These are phyloP conservation scores for Amphipoea lucens DNA, from an alignment of 2,888 invertebrate genomes.

Conservation along the genomic window DNA sequence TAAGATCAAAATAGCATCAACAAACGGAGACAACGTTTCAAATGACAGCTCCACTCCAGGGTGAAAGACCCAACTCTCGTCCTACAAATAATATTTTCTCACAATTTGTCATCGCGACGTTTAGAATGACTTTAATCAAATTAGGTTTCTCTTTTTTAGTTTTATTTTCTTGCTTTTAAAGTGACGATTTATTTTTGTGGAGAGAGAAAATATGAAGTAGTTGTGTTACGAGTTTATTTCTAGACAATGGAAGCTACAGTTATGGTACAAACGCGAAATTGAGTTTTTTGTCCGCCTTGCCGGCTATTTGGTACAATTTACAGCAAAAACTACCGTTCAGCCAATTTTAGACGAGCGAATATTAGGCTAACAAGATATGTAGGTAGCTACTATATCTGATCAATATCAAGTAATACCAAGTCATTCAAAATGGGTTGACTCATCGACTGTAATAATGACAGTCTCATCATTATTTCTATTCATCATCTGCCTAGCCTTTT, in stretches of 20 bases:
- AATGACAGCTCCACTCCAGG: constrained; percentile 14
- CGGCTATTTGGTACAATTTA: background rate
- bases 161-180: constrained; percentile 34
- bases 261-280: background rate
- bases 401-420: no score
- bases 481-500: no score
- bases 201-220: background rate
- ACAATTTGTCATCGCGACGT: constrained; percentile 37
- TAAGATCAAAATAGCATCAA: constrained; percentile 16
- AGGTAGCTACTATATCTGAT: no score
- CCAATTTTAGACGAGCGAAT: background rate
- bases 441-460: no score
- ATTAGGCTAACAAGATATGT: background rate
- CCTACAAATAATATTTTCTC: constrained; percentile 36
- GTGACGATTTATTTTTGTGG: background rate
- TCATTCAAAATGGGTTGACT: no score
- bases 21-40: constrained; percentile 28
- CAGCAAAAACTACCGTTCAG: constrained; percentile 1
- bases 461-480: no score
- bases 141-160: constrained; percentile 22
- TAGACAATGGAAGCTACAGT: constrained; percentile 7
- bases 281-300: background rate
- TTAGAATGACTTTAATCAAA: constrained; percentile 38
- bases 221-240: constrained; percentile 1
- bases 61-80: constrained; percentile 32